These are phyloP conservation scores for Notarius lentiginosus DNA, from an alignment of 2,113 vertebrate genomes.

Conservation along the genomic window DNA sequence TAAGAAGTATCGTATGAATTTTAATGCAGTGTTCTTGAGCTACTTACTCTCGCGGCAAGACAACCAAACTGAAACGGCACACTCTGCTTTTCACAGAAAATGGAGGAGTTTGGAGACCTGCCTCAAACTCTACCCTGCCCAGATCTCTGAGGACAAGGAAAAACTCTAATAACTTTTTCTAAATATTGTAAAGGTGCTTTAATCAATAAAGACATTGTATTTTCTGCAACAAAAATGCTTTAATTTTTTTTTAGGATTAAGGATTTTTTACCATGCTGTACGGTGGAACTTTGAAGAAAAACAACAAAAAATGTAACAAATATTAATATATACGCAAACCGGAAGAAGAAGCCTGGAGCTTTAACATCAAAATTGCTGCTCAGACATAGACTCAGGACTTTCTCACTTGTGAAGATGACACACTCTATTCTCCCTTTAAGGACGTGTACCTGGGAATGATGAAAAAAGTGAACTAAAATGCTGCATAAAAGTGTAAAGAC, in stretches of 20 bases:
- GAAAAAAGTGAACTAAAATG: slow-evolving; percentile 44
- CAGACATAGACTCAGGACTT: slow-evolving; percentile 96
- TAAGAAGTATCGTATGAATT: neutral
- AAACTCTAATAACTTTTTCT: slow-evolving; percentile 67
- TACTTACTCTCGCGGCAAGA: neutral
- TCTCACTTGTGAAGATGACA: slow-evolving; percentile 68
- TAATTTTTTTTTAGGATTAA: slow-evolving; percentile 55
- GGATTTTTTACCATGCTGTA: slow-evolving; percentile 68
- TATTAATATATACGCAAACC: slow-evolving; percentile 74
- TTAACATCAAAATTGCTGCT: slow-evolving; percentile 96
- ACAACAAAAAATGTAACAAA: slow-evolving; percentile 68
- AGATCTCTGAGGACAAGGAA: slow-evolving; percentile 62
- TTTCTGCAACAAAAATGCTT: slow-evolving; percentile 84
- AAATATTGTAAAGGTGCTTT: slow-evolving; percentile 84
- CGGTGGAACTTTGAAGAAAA: slow-evolving; percentile 51
- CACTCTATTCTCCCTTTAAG: slow-evolving; percentile 46
- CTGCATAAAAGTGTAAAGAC: slow-evolving; percentile 50
- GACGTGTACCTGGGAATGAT: slow-evolving; percentile 49
- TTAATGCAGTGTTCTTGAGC: neutral
- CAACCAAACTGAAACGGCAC: neutral
- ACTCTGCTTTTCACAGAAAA: slow-evolving; percentile 17
- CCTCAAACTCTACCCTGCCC: neutral
- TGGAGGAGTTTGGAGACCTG: neutral
- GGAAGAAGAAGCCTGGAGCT: slow-evolving; percentile 85
- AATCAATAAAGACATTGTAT: slow-evolving; percentile 80